These are phyloP conservation scores for Lutraria lutraria DNA, from an alignment of 2,888 invertebrate genomes.

Conservation along the genomic window DNA sequence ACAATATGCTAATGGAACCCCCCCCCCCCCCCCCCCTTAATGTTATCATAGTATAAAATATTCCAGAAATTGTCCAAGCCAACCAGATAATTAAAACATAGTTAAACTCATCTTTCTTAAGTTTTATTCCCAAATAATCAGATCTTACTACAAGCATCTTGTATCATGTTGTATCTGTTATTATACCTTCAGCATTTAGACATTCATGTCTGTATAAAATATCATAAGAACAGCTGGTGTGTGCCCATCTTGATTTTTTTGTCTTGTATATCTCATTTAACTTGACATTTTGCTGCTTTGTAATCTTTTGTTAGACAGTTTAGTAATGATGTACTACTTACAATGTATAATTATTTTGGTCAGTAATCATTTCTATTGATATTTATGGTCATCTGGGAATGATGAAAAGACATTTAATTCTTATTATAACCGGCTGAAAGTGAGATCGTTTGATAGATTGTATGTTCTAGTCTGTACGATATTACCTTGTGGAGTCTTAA, in stretches of 20 bases:
- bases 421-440: not conserved
- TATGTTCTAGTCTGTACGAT: not conserved
- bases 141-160: not conserved
- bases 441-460: not conserved
- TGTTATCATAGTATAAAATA: no score
- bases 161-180: not conserved
- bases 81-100: not conserved
- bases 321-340: not conserved
- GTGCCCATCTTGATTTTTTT: not conserved
- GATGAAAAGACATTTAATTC: not conserved
- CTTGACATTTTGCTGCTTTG: not conserved
- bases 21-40: no score
- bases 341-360: constrained; percentile 7
- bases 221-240: not conserved
- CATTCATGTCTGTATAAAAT: not conserved
- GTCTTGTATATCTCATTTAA: not conserved
- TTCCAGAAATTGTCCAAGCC: no score
- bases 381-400: constrained; percentile 18
- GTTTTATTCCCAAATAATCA: not conserved
- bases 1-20: no score
- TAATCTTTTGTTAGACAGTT: constrained; percentile 2
- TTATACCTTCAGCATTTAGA: not conserved
- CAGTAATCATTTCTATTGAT: constrained; percentile 16
- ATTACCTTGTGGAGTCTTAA: not conserved
- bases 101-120: not conserved